Evolutionary conservation across 2,888 invertebrate species (phyloP).

Genomic region (Dolichomitus sp.): DNA sequence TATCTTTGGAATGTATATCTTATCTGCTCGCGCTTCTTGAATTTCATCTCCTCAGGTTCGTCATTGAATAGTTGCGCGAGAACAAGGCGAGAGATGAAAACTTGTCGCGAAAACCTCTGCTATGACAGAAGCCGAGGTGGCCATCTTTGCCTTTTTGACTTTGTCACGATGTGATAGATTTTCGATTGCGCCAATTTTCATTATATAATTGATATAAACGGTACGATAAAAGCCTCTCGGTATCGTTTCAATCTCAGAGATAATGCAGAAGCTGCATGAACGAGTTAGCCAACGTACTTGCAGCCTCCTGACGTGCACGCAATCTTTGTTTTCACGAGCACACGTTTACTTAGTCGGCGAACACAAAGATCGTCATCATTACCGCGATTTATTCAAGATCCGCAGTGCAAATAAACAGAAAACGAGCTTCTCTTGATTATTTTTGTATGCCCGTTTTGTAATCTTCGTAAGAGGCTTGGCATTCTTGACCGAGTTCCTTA

Average conservation of each 20-base stretch:
- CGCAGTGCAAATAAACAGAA: not conserved
- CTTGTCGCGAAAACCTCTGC: constrained; percentile 23
- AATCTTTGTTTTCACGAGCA: constrained; percentile 38
- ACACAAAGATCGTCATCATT: constrained; percentile 25
- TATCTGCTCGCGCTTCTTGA: not conserved
- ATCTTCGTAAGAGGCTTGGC: constrained; percentile 16
- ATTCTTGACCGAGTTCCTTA: constrained; percentile 63
- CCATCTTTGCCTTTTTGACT: constrained; percentile 75
- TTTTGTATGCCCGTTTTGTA: not conserved
- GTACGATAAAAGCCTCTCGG: not conserved
- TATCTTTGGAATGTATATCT: constrained; percentile 4
- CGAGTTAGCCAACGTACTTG: not conserved
- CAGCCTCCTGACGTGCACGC: not conserved
- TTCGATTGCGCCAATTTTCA: constrained; percentile 64
- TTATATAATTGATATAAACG: constrained; percentile 69
- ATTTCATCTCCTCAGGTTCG: constrained; percentile 3
- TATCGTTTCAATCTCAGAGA: constrained; percentile 16
- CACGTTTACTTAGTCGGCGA: constrained; percentile 35
- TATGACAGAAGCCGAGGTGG: constrained; percentile 68
- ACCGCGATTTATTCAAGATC: not conserved
- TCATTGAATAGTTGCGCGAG: constrained; percentile 17
- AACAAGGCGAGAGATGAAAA: constrained; percentile 2
- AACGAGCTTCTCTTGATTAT: not conserved
- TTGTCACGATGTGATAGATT: not conserved
- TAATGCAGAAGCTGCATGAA: not conserved